phyloP scores from a whole-genome alignment of 2,113 vertebrate genomes.

The Ramphastos sulfuratus region DNA sequence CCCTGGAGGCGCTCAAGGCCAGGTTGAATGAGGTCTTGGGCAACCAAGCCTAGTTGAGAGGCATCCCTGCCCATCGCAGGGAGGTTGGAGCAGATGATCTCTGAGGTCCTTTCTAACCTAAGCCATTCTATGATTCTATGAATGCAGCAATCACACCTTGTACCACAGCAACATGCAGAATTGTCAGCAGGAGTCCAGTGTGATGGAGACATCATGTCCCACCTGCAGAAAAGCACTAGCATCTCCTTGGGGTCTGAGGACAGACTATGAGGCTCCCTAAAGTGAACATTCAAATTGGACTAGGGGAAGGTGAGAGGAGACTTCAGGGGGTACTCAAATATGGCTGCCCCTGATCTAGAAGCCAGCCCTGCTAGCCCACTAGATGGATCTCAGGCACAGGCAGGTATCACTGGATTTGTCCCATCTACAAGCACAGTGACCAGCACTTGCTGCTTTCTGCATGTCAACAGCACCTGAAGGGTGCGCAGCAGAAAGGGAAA shows the following conservation, averaged over 20 bases:
- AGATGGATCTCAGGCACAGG: neutral
- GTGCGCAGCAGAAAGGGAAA: neutral
- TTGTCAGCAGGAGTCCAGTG: neutral
- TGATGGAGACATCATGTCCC: neutral
- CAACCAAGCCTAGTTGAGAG: too few relatives aligned
- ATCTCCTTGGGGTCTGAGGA: neutral
- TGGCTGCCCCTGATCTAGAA: accelerated
- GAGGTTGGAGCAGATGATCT: too few relatives aligned
- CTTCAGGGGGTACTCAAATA: neutral
- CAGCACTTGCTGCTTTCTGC: neutral
- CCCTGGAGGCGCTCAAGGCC: too few relatives aligned
- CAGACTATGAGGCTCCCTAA: neutral
- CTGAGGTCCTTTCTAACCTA: too few relatives aligned
- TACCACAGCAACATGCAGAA: neutral
- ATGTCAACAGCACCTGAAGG: neutral
- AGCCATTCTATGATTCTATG: too few relatives aligned
- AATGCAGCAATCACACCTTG: neutral
- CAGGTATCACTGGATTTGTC: neutral
- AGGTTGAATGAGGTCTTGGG: too few relatives aligned
- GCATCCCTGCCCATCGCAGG: too few relatives aligned
- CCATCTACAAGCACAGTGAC: neutral
- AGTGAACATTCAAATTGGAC: neutral
- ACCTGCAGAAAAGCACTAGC: neutral
- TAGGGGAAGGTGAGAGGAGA: neutral
- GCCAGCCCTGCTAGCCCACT: neutral